Percentiles rank a stretch among this genome's conserved stretches.
phyloP scores from a whole-genome alignment of 2,113 vertebrate species.

The Theropithecus gelada region DNA sequence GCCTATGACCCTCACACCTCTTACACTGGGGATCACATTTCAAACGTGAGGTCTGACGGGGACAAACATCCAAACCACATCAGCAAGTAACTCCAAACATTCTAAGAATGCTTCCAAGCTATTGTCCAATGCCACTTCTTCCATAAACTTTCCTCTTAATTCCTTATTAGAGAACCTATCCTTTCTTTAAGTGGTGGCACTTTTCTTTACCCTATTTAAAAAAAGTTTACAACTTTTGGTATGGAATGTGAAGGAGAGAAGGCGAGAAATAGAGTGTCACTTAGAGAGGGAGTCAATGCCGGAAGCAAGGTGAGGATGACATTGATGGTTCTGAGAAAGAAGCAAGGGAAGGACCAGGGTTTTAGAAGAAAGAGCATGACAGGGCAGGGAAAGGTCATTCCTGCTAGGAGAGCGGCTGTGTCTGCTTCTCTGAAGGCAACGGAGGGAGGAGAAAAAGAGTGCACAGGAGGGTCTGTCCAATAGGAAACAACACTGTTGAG shows the following conservation, averaged over 20 bases:
- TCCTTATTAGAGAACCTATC: rapidly evolving
- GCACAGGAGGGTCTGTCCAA: rapidly evolving
- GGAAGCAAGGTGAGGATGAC: neutral
- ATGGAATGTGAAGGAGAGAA: neutral
- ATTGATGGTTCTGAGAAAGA: neutral
- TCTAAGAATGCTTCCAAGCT: neutral
- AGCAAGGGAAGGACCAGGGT: neutral
- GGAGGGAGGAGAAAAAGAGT: neutral
- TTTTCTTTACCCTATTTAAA: neutral
- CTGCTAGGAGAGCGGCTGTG: neutral
- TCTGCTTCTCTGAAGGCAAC: neutral
- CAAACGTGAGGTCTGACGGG: too few species aligned
- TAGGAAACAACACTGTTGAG: rapidly evolving
- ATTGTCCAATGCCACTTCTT: neutral
- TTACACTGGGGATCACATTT: too few species aligned
- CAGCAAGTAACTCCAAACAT: neutral
- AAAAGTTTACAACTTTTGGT: neutral
- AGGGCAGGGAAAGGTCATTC: neutral
- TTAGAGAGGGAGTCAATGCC: neutral
- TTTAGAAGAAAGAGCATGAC: neutral
- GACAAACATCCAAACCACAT: too few species aligned
- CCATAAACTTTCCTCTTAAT: too few species aligned
- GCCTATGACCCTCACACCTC: too few species aligned
- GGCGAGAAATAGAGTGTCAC: neutral
- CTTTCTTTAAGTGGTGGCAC: neutral